These are phyloP conservation scores for Leptinotarsa rubiginosa DNA, from an alignment of 2,888 invertebrate genomes.

Conservation along the genomic window DNA sequence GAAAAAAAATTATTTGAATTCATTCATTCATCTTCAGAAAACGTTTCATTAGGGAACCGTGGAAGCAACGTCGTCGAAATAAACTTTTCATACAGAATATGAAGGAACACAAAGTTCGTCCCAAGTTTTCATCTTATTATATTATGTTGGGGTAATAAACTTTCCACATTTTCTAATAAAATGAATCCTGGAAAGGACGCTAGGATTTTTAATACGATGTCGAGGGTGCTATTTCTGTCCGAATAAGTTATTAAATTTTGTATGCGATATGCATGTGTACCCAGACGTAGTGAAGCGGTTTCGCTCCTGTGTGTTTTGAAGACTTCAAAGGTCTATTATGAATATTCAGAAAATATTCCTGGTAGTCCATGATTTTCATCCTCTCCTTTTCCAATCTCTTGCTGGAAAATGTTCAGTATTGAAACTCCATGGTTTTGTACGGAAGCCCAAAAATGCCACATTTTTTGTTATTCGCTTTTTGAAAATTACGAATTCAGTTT, in stretches of 20 bases:
- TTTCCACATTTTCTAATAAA: constrained; percentile 38
- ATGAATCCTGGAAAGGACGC: constrained; percentile 32
- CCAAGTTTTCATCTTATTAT: constrained; percentile 38
- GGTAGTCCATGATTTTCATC: too few species aligned
- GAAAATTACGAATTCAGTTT: too few species aligned
- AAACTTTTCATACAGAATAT: constrained; percentile 26
- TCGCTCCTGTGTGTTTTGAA: not conserved
- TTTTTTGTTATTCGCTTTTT: too few species aligned
- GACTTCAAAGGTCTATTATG: constrained; percentile 6
- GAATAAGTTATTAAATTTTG: constrained; percentile 18
- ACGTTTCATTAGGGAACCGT: too few species aligned
- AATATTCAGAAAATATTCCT: too few species aligned
- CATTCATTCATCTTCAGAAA: not conserved
- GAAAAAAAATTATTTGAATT: not conserved
- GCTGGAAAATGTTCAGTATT: too few species aligned
- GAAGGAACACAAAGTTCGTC: constrained; percentile 30
- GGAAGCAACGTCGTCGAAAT: constrained; percentile 17
- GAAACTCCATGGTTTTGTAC: too few species aligned
- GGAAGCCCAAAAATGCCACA: too few species aligned
- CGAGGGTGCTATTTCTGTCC: not conserved
- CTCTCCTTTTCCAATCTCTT: too few species aligned
- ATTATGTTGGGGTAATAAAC: constrained; percentile 43
- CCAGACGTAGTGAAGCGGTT: not conserved
- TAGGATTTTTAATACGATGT: constrained; percentile 16
- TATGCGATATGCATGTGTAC: not conserved